Evolutionary conservation across 2,888 invertebrate genomes (phyloP).

Genomic region (Anagyrus pseudococci): DNA sequence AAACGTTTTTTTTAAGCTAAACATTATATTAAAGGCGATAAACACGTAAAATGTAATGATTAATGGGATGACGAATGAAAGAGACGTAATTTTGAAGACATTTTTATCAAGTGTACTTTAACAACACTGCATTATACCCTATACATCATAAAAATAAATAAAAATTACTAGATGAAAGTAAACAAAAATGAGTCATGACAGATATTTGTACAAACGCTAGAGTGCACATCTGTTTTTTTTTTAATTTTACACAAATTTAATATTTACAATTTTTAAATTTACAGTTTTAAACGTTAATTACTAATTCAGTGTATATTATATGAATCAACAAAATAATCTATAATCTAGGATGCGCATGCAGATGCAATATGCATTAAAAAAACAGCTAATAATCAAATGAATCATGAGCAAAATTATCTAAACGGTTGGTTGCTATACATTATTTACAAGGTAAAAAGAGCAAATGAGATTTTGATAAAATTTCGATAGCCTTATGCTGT

Average conservation of each 20-base stretch:
- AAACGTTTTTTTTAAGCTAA: slow-evolving; percentile 20
- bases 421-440: neutral
- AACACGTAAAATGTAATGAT: slow-evolving; percentile 28
- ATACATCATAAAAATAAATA: no score
- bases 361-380: slow-evolving; percentile 18
- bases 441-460: neutral
- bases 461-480: slow-evolving; percentile 1
- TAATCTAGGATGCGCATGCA: slow-evolving; percentile 29
- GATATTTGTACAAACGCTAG: no score
- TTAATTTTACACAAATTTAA: slow-evolving; percentile 5
- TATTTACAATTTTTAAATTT: no score
- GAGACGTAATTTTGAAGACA: slow-evolving; percentile 31
- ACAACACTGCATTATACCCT: neutral
- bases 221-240: slow-evolving; percentile 5
- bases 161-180: no score
- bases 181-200: no score
- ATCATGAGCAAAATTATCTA: neutral
- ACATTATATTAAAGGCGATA: neutral
- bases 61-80: slow-evolving; percentile 36
- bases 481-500: neutral
- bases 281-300: no score
- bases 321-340: neutral
- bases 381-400: slow-evolving; percentile 13
- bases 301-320: no score
- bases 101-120: slow-evolving; percentile 27